phyloP scores from a whole-genome alignment of 2,113 vertebrate genomes.

The Cyprinodon tularosa region DNA sequence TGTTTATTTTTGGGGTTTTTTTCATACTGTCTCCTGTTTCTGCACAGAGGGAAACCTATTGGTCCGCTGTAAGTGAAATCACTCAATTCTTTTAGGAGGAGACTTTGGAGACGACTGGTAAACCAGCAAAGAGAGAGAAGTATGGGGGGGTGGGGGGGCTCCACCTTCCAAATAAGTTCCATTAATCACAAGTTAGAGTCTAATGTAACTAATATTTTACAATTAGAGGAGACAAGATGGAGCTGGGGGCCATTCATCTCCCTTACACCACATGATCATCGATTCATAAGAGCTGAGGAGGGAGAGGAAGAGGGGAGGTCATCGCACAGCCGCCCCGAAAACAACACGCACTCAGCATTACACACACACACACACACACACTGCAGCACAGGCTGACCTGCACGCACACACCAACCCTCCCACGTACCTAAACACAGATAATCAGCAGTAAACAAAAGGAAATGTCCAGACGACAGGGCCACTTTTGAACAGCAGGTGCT shows the following conservation, averaged over 20 bases:
- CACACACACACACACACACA: slow-evolving; percentile 49
- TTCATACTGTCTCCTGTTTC: slow-evolving; percentile 74
- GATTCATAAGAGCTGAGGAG: slow-evolving; percentile 93
- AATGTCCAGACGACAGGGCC: slow-evolving; percentile 4
- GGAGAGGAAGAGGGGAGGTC: slow-evolving; percentile 41
- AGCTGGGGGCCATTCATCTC: slow-evolving; percentile 99
- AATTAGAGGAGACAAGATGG: slow-evolving; percentile 99
- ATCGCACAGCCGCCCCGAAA: slow-evolving; percentile 84
- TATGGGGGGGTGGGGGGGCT: slow-evolving; percentile 40
- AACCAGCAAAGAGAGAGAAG: slow-evolving; percentile 30
- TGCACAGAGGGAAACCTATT: slow-evolving; percentile 86
- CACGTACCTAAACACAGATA: slow-evolving; percentile 48
- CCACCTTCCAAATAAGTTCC: slow-evolving; percentile 99
- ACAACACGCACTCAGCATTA: slow-evolving; percentile 37
- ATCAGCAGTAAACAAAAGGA: slow-evolving; percentile 53
- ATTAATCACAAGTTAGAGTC: slow-evolving; percentile 99
- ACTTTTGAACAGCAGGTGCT: no score
- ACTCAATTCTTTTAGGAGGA: slow-evolving; percentile 97
- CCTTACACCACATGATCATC: slow-evolving; percentile 99
- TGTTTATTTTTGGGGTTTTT: not conserved
- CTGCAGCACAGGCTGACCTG: slow-evolving; percentile 39
- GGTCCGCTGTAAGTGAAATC: slow-evolving; percentile 98
- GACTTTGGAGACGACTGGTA: slow-evolving; percentile 83
- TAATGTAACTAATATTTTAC: slow-evolving; percentile 99
- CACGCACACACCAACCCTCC: slow-evolving; percentile 30